Conservation (phyloP, 92 coral and sea anemone genomes). For the Actinostola sp. region DNA sequence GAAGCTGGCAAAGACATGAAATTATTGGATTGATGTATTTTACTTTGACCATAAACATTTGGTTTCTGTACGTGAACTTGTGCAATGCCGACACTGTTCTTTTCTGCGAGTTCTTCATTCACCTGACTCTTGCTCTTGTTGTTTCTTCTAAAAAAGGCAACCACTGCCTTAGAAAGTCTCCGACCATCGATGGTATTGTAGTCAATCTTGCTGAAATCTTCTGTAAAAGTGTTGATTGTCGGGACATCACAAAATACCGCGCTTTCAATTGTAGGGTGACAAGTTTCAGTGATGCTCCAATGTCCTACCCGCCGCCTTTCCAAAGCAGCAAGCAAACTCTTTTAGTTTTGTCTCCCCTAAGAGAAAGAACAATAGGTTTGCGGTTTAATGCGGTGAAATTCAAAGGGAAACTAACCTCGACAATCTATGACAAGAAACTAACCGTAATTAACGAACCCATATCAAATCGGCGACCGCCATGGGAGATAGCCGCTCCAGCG, state of each 20-base stretch:
- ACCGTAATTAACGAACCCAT: conserved; percentile 31
- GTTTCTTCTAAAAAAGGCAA: neutral
- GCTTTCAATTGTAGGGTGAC: conserved; percentile 19
- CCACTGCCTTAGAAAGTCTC: neutral
- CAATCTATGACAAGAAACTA: conserved; percentile 29
- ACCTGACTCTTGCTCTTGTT: neutral
- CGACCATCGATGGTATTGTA: neutral
- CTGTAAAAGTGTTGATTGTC: conserved; percentile 23
- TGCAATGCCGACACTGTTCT: no score
- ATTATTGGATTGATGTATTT: no score
- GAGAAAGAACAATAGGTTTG: conserved; percentile 26
- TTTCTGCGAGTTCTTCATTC: neutral
- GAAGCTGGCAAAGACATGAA: no score
- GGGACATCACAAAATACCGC: conserved; percentile 35
- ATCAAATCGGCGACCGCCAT: conserved; percentile 33
- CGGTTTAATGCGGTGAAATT: conserved; percentile 33
- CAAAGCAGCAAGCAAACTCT: conserved; percentile 26
- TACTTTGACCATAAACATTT: no score
- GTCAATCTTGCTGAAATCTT: conserved; percentile 13
- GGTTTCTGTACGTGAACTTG: no score
- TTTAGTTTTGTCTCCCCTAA: conserved; percentile 12
- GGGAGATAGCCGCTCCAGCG: conserved; percentile 28
- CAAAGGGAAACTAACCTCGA: conserved; percentile 33
- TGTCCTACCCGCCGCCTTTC: conserved; percentile 25
- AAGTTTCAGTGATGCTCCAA: conserved; percentile 17